phyloP scores from a whole-genome alignment of 1,140 invertebrate genomes.

The Zeugodacus cucurbitae region DNA sequence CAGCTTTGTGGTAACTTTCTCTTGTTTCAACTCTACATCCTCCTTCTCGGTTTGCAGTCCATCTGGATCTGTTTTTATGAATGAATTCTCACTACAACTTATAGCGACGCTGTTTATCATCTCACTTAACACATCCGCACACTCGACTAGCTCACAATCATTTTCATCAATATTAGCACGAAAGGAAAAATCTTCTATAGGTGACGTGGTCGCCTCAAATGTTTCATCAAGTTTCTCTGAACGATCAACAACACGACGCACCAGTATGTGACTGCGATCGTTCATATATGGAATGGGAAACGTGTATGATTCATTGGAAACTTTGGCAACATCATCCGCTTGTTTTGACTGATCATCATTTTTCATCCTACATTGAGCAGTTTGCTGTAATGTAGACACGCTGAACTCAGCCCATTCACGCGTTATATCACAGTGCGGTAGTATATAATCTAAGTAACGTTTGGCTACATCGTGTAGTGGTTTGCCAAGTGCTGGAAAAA shows the following conservation, averaged over 20 bases:
- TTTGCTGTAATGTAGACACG: slow-evolving; percentile 56
- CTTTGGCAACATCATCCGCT: slow-evolving; percentile 45
- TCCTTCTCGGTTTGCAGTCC: neutral
- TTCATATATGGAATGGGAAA: slow-evolving; percentile 63
- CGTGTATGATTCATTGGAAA: slow-evolving; percentile 51
- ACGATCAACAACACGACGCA: slow-evolving; percentile 60
- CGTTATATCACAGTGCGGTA: slow-evolving; percentile 61
- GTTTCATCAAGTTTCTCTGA: slow-evolving; percentile 56
- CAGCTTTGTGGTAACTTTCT: neutral
- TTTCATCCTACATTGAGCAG: slow-evolving; percentile 40
- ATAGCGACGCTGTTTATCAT: slow-evolving; percentile 65
- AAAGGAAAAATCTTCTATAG: slow-evolving; percentile 46
- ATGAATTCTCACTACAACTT: slow-evolving; percentile 61
- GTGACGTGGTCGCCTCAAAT: slow-evolving; percentile 46
- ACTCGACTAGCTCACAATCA: slow-evolving; percentile 46
- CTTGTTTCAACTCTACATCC: neutral
- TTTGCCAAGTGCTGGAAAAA: slow-evolving; percentile 56
- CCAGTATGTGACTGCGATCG: slow-evolving; percentile 60
- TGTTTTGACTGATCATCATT: slow-evolving; percentile 45
- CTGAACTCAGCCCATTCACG: slow-evolving; percentile 65
- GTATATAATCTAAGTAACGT: slow-evolving; percentile 59
- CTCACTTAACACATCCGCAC: slow-evolving; percentile 58
- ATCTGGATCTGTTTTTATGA: slow-evolving; percentile 55
- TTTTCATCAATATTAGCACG: slow-evolving; percentile 38
- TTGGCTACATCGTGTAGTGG: slow-evolving; percentile 61